Base-by-base conservation (phyloP, 1,140 invertebrate species). In the Eufriesea mexicana region DNA sequence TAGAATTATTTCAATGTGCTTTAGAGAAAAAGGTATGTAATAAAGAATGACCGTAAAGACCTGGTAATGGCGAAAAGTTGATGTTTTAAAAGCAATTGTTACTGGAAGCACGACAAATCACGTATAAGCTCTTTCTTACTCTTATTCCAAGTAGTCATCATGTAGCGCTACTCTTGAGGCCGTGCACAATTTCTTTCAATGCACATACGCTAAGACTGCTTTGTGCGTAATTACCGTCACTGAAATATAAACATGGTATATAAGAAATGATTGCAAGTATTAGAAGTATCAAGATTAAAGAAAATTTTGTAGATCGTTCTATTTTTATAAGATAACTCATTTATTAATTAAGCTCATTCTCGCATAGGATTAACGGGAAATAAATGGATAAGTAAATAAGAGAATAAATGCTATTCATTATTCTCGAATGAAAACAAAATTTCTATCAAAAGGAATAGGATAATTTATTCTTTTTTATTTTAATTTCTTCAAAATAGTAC, bases 311-410 rank as follows among this genome's bases (percentile, higher is more conserved):
- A 79, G 49, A 64, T 80, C 35, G 42, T 59, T 42, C 64, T 81
- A 81, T 81, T 81, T 81, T 76, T 81, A 35, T 81, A 75, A 75
- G n/a, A 80, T 49, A 51, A 79, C 12, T 8, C 16, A 42, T 25
- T 18, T 16, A 42, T 45, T 73, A 45, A 14, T 47, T 35, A 20
- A 55, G 67, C 25, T 79, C 20, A 2, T n/a, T 42, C 12, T 54
- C 18, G 18, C 54, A n/a, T n/a, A 14, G 20, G 25, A 54, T 54
- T 28, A 7, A 10, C 20, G 25, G 47, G 18, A 54, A 71, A 35
- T 71, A n/a, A 67, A n/a, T 4, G 2, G 2, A 47, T 45, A 12
- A 67, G n/a, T 9, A 7, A 14, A 2, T 14, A 61, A 6, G 2
- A 2, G 5, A 12, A 14, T 55, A 18, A 59, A n/a, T 20, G 5